phyloP scores from a whole-genome alignment of 2,888 invertebrate species.

The Entomobrya proxima region DNA sequence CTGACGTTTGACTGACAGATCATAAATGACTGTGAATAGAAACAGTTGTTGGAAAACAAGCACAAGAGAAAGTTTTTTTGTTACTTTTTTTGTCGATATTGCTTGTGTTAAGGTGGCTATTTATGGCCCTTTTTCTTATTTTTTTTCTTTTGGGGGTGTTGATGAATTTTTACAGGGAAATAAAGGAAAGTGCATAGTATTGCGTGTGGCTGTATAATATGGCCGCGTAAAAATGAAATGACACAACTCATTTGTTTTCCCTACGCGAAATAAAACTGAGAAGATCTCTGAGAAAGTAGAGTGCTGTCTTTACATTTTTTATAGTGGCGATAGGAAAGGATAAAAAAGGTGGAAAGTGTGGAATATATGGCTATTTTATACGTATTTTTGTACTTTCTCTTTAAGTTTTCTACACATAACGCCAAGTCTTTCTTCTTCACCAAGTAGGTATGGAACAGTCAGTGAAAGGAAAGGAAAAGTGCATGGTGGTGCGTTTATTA shows the following conservation, averaged over 20 bases:
- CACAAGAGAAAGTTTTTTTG: constrained; percentile 16
- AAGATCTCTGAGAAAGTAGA: too few species aligned
- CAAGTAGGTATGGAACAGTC: too few species aligned
- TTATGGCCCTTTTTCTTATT: background rate
- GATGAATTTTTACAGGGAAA: too few species aligned
- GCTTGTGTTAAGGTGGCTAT: background rate
- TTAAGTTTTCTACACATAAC: too few species aligned
- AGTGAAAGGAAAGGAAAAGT: background rate
- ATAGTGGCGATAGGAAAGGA: too few species aligned
- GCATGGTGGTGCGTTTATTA: constrained; percentile 33
- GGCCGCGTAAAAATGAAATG: constrained; percentile 59
- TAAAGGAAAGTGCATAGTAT: background rate
- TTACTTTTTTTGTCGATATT: constrained; percentile 40
- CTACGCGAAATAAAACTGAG: too few species aligned
- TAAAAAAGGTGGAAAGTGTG: too few species aligned
- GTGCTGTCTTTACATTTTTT: too few species aligned
- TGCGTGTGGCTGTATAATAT: background rate
- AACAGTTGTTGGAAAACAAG: constrained; percentile 19
- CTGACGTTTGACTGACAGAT: constrained; percentile 44
- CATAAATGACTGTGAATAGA: constrained; percentile 44
- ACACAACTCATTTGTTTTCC: constrained; percentile 67
- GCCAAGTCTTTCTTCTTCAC: too few species aligned
- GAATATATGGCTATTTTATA: too few species aligned
- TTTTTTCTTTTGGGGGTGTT: too few species aligned
- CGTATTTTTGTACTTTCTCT: too few species aligned